Evolutionary conservation across 2,113 vertebrate genomes (phyloP), one percentile per base, ranked within the genome.

Genomic region (Eretmochelys imbricata): DNA sequence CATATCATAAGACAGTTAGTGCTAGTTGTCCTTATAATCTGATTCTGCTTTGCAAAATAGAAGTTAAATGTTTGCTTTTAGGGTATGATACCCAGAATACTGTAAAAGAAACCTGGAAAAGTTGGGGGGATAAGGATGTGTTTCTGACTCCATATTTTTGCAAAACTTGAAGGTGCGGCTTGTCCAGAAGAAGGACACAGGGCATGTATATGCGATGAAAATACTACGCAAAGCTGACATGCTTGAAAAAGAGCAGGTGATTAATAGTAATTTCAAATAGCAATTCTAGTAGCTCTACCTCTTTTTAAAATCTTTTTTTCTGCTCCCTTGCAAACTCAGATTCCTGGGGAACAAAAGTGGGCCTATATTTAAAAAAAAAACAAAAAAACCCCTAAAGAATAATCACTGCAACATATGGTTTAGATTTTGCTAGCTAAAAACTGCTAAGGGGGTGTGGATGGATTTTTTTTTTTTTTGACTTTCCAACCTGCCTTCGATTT

Each of bases 171-270:
- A 99, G 99, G 99, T 99, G 62, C 98, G 99, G 22, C 98, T 99
- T 81, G 99, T 99, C 81, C 99, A 99, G 98, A 99, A 99, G 98
- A 99, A 99, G 96, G 99, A 99, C 95, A 99, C 99, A 0, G 99
- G 99, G 0, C 99, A 99, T 0, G 99, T 99, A 4, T 99, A 99
- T 42, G 99, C 99, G 16, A 99, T 99, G 99, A 99, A 99, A 95
- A 99, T 99, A 54, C 98, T 99, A 1, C 99, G 99, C 8, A 99
- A 99, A 97, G 99, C 99, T 29, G 99, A 99, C 75, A 99, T 99
- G 99, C 99, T 99, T 51, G 99, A 99, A 95, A 99, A 99, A 91
- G 99, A 99, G 91, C 99, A 99, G 99, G 99, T 99, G 94, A 98
- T 8, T 4, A 17, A 1, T 46, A 8, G 1, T 75, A 84, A 72